phyloP scores from a whole-genome alignment of 2,888 invertebrate genomes.

The Phyllotreta cruciferae region DNA sequence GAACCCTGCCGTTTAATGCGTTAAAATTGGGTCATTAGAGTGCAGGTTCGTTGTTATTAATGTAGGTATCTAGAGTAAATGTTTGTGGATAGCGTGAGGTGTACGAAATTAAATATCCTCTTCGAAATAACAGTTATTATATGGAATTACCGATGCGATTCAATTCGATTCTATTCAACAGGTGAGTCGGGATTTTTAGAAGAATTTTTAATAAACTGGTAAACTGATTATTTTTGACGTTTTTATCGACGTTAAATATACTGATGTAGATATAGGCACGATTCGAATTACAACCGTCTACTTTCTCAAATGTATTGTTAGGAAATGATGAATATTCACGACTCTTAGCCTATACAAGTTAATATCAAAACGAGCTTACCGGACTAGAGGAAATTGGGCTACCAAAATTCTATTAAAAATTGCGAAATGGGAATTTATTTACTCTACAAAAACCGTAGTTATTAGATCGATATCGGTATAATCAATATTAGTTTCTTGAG shows the following conservation, averaged over 20 bases:
- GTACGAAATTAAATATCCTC: constrained; percentile 6
- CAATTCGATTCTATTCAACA: no score
- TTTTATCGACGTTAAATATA: no score
- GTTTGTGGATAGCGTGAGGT: constrained; percentile 9
- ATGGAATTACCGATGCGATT: no score
- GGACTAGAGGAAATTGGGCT: constrained; percentile 23
- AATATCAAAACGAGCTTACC: constrained; percentile 34
- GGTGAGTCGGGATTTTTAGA: no score
- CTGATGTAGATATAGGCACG: neutral
- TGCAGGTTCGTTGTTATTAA: constrained; percentile 9
- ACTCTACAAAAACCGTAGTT: neutral
- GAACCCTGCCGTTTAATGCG: constrained; percentile 24
- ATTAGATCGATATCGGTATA: neutral
- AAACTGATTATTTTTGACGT: no score
- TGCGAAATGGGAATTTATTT: constrained; percentile 6
- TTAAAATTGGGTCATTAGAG: constrained; percentile 28
- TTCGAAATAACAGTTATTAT: constrained; percentile 7
- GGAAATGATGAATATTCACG: constrained; percentile 47
- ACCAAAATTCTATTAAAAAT: constrained; percentile 10
- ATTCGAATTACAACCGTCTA: constrained; percentile 17
- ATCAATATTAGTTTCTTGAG: no score
- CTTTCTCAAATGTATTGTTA: constrained; percentile 42
- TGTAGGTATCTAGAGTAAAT: constrained; percentile 16
- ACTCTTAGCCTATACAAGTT: constrained; percentile 39
- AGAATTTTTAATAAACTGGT: no score